phyloP scores from a whole-genome alignment of 2,797 vertebrate genomes.

The Allobates femoralis region DNA sequence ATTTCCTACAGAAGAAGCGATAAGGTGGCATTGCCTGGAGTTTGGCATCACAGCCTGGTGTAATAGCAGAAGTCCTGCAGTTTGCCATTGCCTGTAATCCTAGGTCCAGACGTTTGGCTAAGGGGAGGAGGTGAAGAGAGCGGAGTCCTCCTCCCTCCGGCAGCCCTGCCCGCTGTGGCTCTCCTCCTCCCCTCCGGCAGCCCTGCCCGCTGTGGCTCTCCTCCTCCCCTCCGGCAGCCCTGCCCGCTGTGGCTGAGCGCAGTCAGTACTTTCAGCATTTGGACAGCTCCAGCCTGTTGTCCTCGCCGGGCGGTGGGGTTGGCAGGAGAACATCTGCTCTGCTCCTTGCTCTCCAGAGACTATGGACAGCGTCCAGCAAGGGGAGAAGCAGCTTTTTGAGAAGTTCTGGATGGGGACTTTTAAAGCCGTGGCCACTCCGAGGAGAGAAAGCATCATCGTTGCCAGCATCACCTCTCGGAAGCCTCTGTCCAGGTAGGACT shows the following conservation, averaged over 20 bases:
- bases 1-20: too few relatives aligned
- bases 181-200: constrained; percentile 20
- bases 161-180: neutral
- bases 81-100: constrained; percentile 27
- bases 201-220: neutral
- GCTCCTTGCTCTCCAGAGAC: constrained; percentile 22
- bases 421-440: constrained; percentile 93
- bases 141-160: constrained; percentile 25
- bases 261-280: constrained; percentile 71
- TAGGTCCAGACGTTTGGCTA: neutral
- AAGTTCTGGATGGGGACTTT: constrained; percentile 98
- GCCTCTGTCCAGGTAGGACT: constrained; percentile 83
- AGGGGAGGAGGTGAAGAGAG: constrained; percentile 43
- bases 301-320: constrained; percentile 37
- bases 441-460: constrained; percentile 91
- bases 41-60: too few relatives aligned
- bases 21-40: too few relatives aligned
- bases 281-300: constrained; percentile 70
- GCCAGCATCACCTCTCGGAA: constrained; percentile 91
- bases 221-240: constrained; percentile 26
- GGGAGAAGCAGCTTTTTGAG: constrained; percentile 96
- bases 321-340: constrained; percentile 10
- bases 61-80: neutral
- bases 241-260: neutral
- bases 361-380: constrained; percentile 80